A percentile compares a stretch with the other conserved stretches of the same genome.
phyloP scores from a whole-genome alignment of 2,888 invertebrate genomes.

The Lapara coniferarum region DNA sequence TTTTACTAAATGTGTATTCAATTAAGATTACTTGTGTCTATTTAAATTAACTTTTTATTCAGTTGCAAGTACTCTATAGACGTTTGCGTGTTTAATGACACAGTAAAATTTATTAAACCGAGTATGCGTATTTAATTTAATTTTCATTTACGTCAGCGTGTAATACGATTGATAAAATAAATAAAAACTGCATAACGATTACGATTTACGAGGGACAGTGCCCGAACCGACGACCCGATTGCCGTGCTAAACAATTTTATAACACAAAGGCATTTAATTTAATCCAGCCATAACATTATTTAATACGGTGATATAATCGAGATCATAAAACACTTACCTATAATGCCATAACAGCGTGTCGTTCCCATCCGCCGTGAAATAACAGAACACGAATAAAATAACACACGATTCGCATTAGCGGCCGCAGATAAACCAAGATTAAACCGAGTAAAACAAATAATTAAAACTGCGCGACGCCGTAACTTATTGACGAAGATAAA shows the following conservation, averaged over 20 bases:
- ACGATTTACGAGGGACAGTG: conserved; percentile 30
- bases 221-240: conserved; percentile 31
- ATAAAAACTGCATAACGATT: conserved; percentile 32
- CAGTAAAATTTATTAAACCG: conserved; percentile 21
- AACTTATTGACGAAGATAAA: conserved; percentile 45
- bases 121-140: conserved; percentile 25
- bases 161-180: conserved; percentile 25
- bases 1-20: not conserved
- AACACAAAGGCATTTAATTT: conserved; percentile 52
- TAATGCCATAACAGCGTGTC: conserved; percentile 37
- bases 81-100: conserved; percentile 20
- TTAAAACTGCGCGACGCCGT: conserved; percentile 26
- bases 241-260: conserved; percentile 50
- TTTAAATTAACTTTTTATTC: conserved; percentile 27
- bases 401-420: conserved; percentile 38
- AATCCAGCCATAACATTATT: conserved; percentile 51
- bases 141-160: conserved; percentile 30
- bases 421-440: conserved; percentile 44
- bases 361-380: conserved; percentile 28
- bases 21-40: not conserved
- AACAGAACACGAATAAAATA: conserved; percentile 31
- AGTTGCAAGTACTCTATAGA: conserved; percentile 10
- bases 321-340: conserved; percentile 37
- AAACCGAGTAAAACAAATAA: conserved; percentile 52
- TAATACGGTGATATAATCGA: conserved; percentile 52